phyloP scores from a whole-genome alignment of 1,140 invertebrate species.

The Hylyphantes graminicola region DNA sequence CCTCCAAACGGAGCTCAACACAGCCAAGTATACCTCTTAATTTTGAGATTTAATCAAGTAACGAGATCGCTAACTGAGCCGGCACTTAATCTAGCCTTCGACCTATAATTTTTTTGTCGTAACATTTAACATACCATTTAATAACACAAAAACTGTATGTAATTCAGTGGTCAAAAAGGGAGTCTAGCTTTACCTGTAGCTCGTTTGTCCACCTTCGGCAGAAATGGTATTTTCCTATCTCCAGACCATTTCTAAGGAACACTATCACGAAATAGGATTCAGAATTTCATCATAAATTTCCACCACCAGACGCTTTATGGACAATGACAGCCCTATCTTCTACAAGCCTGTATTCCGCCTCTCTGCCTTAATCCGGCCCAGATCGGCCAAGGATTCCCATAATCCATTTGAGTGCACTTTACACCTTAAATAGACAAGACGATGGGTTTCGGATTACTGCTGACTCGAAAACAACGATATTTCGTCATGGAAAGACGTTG shows the following conservation, averaged over 20 bases:
- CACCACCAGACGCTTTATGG: slow-evolving; percentile 42
- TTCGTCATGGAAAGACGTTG: slow-evolving; percentile 16
- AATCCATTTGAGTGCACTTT: slow-evolving; percentile 60
- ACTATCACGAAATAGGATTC: slow-evolving; percentile 57
- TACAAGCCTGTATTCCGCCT: slow-evolving; percentile 21
- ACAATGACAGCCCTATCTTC: slow-evolving; percentile 54
- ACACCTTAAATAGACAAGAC: slow-evolving; percentile 15
- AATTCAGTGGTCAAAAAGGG: slow-evolving; percentile 36
- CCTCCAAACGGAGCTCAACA: too few relatives aligned
- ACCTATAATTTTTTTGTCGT: too few relatives aligned
- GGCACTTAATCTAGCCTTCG: too few relatives aligned
- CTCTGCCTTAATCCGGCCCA: slow-evolving; percentile 43
- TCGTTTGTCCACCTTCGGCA: slow-evolving; percentile 21
- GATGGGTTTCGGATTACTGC: slow-evolving; percentile 36
- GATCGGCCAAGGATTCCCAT: slow-evolving; percentile 38
- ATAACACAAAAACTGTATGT: not conserved
- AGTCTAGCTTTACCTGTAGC: not conserved
- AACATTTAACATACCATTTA: too few relatives aligned
- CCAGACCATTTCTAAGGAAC: slow-evolving; percentile 18
- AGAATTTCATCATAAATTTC: slow-evolving; percentile 52
- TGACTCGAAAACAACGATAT: slow-evolving; percentile 38
- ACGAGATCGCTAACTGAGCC: too few relatives aligned
- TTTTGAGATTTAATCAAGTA: too few relatives aligned
- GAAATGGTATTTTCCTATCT: slow-evolving; percentile 36
- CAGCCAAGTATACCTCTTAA: too few relatives aligned